Evolutionary conservation across 2,113 vertebrate genomes (phyloP).

Genomic region (Spilogale gracilis): DNA sequence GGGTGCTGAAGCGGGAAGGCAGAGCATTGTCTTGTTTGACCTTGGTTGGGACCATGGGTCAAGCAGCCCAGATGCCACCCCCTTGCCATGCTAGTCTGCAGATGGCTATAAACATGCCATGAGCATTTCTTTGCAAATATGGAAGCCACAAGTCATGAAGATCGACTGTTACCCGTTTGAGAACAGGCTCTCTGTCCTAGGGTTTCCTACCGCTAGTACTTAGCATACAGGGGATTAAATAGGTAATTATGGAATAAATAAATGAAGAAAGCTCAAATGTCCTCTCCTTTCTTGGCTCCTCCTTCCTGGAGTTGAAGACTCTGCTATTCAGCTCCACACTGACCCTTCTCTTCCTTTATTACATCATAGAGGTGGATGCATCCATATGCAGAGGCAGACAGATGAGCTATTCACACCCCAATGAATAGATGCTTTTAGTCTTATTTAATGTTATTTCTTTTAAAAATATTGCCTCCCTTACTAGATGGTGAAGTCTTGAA

Average conservation of each 20-base stretch:
- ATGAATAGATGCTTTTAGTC: constrained; percentile 53
- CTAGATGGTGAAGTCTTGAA: neutral
- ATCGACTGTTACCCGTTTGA: neutral
- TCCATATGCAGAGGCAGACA: neutral
- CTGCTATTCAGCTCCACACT: neutral
- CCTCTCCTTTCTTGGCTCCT: neutral
- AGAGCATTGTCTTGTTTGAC: neutral
- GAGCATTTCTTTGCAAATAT: neutral
- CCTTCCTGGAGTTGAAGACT: neutral
- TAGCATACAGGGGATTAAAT: neutral
- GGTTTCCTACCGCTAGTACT: neutral
- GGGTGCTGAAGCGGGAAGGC: neutral
- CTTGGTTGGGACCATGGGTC: too few relatives aligned
- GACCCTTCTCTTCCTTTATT: neutral
- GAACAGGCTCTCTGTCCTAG: neutral
- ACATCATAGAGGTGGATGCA: neutral
- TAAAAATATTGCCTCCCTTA: constrained; percentile 27
- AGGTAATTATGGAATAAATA: too few relatives aligned
- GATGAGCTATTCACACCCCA: constrained; percentile 30
- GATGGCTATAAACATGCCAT: neutral
- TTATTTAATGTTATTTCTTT: constrained; percentile 51
- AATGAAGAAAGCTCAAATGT: neutral
- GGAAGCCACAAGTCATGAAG: neutral
- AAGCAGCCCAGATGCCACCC: neutral
- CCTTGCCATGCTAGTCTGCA: neutral